Evolutionary conservation across 2,888 invertebrate genomes (phyloP), one percentile per base, ranked within the genome.

Genomic region (Branchellion lobata): DNA sequence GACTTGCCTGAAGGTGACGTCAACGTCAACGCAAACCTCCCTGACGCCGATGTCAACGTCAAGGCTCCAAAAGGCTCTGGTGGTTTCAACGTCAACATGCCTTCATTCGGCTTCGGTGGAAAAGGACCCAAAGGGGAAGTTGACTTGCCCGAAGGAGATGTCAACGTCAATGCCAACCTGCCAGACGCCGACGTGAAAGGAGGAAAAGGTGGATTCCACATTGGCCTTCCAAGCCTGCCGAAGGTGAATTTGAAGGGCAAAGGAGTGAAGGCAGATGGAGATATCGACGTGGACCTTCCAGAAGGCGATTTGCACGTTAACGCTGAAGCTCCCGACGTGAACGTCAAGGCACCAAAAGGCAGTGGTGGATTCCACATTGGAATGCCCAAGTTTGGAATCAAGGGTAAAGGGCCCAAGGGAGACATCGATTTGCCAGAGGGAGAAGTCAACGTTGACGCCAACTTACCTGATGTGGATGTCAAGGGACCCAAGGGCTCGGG

Each of bases 31-130:
- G 68, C 34, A 31, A n/a, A 65, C 27, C 65, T 79, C 8, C 79
- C 74, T 3, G 73, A 79, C 24, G 79, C 79, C 53, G 79, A 79
- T 29, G 29, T 79, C 61, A 71, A 79, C 29, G 34, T 79, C 8
- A 79, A 79, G 1, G 73, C 53, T 11, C 79, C 79, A 11, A 78
- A 78, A 18, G 74, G 72, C 2, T 73, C 53, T 33, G 72, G 73
- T n/a, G 79, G 79, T 0, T 79, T 79, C 34, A 31, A 79, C 53
- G 40, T 79, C 8, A 40, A 47, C 0, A 27, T 79, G 53, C 79
- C 79, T 47, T 53, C 51, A 14, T 79, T 79, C 27, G 73, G 79
- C 5, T 47, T 79, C 18, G 40, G 68, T 33, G 73, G 57, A 8
- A 72, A 72, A n/a, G 73, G 73, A 0, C 53, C 61, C 0, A 36